A percentile compares a stretch with the other conserved stretches of the same genome.
phyloP scores from a whole-genome alignment of 2,888 invertebrate species.

The Heliconius hortense region DNA sequence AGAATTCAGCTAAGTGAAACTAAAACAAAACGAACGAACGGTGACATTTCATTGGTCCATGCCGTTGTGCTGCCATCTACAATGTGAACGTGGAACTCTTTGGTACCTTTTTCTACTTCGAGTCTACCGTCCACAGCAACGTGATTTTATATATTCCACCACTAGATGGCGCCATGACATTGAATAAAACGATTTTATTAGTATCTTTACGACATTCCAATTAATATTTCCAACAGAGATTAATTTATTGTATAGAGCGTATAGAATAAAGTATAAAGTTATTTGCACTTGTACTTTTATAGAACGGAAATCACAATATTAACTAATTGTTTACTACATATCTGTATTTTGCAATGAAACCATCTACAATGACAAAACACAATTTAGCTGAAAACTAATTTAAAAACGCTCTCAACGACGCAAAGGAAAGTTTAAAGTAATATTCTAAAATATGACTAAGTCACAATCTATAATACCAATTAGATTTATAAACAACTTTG shows the following conservation, averaged over 20 bases:
- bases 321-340: not conserved
- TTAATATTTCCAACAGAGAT: not conserved
- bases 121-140: not conserved
- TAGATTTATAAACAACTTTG: not conserved
- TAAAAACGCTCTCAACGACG: too few relatives aligned
- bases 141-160: not conserved
- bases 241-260: not conserved
- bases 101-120: not conserved
- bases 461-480: too few relatives aligned
- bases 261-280: not conserved
- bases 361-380: not conserved
- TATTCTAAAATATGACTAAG: too few relatives aligned
- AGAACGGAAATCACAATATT: not conserved
- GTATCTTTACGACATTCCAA: not conserved
- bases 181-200: not conserved
- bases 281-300: not conserved
- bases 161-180: constrained; percentile 5
- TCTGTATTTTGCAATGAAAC: too few relatives aligned
- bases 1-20: too few relatives aligned
- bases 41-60: not conserved
- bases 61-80: constrained; percentile 5
- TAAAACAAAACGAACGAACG: too few relatives aligned
- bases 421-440: too few relatives aligned
- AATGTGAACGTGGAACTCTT: not conserved
- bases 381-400: not conserved